Conservation (phyloP, 2,113 vertebrate genomes). For the Aegotheles bennettii region DNA sequence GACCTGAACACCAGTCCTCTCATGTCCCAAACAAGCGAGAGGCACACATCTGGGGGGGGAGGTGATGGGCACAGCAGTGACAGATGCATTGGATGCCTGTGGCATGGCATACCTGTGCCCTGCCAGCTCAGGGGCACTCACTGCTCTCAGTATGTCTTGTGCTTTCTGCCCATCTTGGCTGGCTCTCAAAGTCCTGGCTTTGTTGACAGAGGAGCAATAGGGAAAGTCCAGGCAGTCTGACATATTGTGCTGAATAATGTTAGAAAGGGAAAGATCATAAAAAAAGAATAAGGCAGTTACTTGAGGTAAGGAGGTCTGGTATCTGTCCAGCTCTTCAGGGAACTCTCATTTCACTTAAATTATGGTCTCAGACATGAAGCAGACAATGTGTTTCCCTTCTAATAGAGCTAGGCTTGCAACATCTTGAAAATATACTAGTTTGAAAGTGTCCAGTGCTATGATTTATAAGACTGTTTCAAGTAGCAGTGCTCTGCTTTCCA, state of each 20-base stretch:
- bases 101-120: neutral
- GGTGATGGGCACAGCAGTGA: neutral
- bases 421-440: neutral
- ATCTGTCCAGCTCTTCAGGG: neutral
- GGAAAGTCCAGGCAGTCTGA: neutral
- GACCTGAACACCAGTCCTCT: neutral
- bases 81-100: rapidly evolving
- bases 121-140: neutral
- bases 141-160: neutral
- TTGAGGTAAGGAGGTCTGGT: neutral
- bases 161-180: neutral
- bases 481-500: neutral
- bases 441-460: neutral
- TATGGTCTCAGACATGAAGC: neutral
- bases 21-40: neutral
- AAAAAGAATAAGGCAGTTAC: neutral
- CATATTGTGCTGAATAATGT: neutral
- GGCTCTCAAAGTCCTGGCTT: neutral
- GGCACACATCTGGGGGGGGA: rapidly evolving
- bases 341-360: conserved; percentile 13
- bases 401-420: neutral
- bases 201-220: neutral
- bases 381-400: neutral
- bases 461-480: neutral
- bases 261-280: neutral